Conservation (phyloP, 2,113 vertebrate genomes). For the Perca fluviatilis region DNA sequence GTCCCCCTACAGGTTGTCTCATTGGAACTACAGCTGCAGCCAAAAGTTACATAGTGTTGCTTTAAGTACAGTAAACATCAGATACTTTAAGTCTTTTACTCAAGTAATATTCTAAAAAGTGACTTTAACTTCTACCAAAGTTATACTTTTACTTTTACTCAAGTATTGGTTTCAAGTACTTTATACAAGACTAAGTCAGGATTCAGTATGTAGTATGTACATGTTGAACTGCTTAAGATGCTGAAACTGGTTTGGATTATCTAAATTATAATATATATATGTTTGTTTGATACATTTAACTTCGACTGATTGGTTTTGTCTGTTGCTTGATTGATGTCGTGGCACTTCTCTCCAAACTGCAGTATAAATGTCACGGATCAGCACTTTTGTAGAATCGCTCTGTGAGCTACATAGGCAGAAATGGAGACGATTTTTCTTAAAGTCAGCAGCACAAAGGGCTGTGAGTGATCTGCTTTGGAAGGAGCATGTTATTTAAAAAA, state of each 20-base stretch:
- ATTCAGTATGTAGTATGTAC: too few species aligned
- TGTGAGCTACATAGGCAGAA: slow-evolving; percentile 12
- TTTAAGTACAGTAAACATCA: too few species aligned
- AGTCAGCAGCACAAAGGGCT: slow-evolving; percentile 45
- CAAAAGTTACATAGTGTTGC: too few species aligned
- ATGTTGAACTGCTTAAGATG: not conserved
- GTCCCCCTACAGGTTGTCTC: too few species aligned
- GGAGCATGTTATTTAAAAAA: not conserved
- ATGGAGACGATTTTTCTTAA: slow-evolving; percentile 2
- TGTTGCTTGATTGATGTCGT: slow-evolving; percentile 7
- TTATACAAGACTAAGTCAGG: not conserved
- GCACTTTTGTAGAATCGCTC: slow-evolving; percentile 23
- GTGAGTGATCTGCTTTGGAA: slow-evolving; percentile 24
- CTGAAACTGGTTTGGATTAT: not conserved
- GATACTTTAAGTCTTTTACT: too few species aligned
- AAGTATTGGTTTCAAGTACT: too few species aligned
- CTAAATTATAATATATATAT: not conserved
- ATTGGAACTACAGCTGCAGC: too few species aligned
- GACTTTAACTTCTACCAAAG: too few species aligned
- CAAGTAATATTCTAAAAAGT: too few species aligned
- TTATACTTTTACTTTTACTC: too few species aligned
- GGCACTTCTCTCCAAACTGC: not conserved
- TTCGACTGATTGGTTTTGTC: not conserved
- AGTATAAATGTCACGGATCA: slow-evolving; percentile 19
- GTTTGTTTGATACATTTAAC: not conserved